Evolutionary conservation across 64 coral and sea anemone genomes (phyloP).

Genomic region (Porites australiensis): DNA sequence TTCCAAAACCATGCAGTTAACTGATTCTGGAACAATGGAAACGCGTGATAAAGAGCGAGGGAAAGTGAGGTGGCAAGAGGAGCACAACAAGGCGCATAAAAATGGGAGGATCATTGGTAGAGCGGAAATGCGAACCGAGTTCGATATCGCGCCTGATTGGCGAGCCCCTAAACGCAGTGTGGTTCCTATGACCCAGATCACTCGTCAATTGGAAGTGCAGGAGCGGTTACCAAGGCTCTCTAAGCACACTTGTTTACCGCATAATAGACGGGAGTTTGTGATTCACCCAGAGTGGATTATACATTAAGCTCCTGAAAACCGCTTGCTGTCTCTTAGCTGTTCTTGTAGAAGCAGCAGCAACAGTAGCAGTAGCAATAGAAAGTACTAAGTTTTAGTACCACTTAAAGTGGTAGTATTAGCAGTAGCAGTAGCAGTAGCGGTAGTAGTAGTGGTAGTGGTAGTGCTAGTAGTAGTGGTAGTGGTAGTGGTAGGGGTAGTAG

Average conservation of each 20-base stretch:
- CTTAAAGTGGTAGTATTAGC: too few species aligned
- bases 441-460: too few species aligned
- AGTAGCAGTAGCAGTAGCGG: too few species aligned
- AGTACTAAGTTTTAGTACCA: too few species aligned
- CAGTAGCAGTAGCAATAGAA: too few species aligned
- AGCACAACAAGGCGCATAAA: not conserved
- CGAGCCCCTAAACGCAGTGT: conserved; percentile 65
- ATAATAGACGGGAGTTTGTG: conserved; percentile 41
- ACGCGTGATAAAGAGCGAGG: not conserved
- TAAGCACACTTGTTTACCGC: not conserved
- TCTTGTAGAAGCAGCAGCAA: too few species aligned
- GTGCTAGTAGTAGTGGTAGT: too few species aligned
- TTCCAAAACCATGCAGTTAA: too few species aligned
- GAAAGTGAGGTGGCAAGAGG: not conserved
- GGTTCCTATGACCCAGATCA: conserved; percentile 80
- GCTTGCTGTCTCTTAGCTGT: not conserved
- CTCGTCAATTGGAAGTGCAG: conserved; percentile 26
- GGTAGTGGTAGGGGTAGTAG: too few species aligned
- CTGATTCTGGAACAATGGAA: not conserved
- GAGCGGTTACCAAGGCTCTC: not conserved
- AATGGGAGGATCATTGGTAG: not conserved
- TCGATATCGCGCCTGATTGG: conserved; percentile 78
- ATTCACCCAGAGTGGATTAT: conserved; percentile 80
- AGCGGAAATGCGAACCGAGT: conserved; percentile 56
- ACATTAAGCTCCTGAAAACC: not conserved